phyloP scores from a whole-genome alignment of 2,113 vertebrate species.

The Coreoperca whiteheadi region DNA sequence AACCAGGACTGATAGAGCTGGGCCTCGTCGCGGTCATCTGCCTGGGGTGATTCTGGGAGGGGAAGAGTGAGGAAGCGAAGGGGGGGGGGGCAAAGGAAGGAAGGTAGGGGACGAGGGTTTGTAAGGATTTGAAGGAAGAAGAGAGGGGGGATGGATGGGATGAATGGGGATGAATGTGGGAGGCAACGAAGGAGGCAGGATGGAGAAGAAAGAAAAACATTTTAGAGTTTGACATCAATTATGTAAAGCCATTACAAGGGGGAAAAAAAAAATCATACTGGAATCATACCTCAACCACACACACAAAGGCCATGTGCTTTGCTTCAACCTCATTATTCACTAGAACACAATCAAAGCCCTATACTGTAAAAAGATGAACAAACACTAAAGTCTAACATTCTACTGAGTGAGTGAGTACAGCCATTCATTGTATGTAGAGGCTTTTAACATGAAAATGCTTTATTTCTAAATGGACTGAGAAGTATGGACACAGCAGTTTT shows the following conservation, averaged over 20 bases:
- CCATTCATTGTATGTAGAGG: slow-evolving; percentile 53
- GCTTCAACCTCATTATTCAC: slow-evolving; percentile 39
- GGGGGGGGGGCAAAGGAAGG: not conserved
- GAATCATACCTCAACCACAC: slow-evolving; percentile 29
- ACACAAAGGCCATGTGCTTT: slow-evolving; percentile 18
- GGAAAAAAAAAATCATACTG: not conserved
- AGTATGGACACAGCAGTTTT: slow-evolving; percentile 2
- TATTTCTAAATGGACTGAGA: slow-evolving; percentile 44
- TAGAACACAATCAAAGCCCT: slow-evolving; percentile 56
- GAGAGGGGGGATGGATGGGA: not conserved
- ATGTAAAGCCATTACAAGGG: not conserved
- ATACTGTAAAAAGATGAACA: slow-evolving; percentile 48
- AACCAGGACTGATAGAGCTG: slow-evolving; percentile 93
- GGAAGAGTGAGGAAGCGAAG: not conserved
- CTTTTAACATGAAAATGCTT: slow-evolving; percentile 59
- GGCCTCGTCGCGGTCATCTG: slow-evolving; percentile 83
- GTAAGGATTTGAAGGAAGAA: not conserved
- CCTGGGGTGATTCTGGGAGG: slow-evolving; percentile 48
- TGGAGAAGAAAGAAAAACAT: not conserved
- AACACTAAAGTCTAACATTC: slow-evolving; percentile 49
- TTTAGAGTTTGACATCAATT: slow-evolving; percentile 6
- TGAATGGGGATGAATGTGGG: not conserved
- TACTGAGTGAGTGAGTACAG: slow-evolving; percentile 27
- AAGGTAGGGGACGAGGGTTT: not conserved
- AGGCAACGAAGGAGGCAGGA: not conserved